These are phyloP conservation scores for Dendroctonus valens DNA, from an alignment of 1,140 invertebrate species.

Conservation along the genomic window DNA sequence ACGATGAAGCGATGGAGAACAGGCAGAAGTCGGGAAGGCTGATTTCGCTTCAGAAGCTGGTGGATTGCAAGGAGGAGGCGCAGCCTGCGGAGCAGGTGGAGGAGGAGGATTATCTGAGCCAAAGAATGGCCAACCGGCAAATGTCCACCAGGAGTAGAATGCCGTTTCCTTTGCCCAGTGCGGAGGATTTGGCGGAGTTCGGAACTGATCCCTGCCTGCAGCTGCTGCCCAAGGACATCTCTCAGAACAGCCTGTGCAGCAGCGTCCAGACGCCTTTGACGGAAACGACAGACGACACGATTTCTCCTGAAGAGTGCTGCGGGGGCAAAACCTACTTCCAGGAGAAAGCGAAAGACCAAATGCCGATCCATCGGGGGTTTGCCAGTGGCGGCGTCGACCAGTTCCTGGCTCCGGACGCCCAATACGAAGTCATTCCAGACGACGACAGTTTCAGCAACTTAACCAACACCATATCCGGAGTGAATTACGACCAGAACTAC, in stretches of 20 bases:
- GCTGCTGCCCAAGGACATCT: slow-evolving; percentile 54
- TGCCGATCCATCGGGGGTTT: slow-evolving; percentile 33
- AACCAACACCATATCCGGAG: slow-evolving; percentile 47
- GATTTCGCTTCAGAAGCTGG: slow-evolving; percentile 40
- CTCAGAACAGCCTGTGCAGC: slow-evolving; percentile 55
- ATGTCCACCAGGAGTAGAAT: slow-evolving; percentile 58
- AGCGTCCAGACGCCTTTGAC: slow-evolving; percentile 49
- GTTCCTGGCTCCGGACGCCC: slow-evolving; percentile 61
- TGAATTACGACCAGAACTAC: slow-evolving; percentile 45
- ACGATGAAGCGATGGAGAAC: slow-evolving; percentile 50
- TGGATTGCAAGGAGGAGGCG: slow-evolving; percentile 34
- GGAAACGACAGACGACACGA: slow-evolving; percentile 49
- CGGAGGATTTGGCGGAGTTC: slow-evolving; percentile 40
- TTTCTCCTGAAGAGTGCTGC: slow-evolving; percentile 41
- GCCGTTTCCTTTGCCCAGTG: slow-evolving; percentile 56
- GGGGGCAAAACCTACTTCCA: slow-evolving; percentile 41
- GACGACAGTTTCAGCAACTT: slow-evolving; percentile 40
- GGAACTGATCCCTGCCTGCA: slow-evolving; percentile 45
- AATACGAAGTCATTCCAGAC: slow-evolving; percentile 59
- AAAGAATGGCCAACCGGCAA: slow-evolving; percentile 56
- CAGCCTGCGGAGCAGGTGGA: slow-evolving; percentile 15
- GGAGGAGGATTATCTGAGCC: slow-evolving; percentile 57
- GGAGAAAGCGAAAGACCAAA: slow-evolving; percentile 33
- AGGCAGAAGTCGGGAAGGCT: slow-evolving; percentile 40
- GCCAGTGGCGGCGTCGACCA: slow-evolving; percentile 40